Conservation (phyloP, 1,140 invertebrate genomes). For the Gonatopus flavifemur region DNA sequence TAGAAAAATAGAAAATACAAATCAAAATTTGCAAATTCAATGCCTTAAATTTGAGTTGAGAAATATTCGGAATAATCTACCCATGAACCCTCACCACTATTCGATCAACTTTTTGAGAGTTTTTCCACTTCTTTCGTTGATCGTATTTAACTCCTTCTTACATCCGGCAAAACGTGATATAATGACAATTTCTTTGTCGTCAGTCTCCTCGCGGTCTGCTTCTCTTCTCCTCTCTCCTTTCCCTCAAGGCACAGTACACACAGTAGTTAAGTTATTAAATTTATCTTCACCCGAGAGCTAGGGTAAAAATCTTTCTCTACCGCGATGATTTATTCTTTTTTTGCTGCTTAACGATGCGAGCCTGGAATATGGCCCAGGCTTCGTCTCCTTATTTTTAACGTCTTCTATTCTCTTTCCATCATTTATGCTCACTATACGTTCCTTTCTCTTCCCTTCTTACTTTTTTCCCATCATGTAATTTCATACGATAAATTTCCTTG, state of each 20-base stretch:
- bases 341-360: conserved; percentile 53
- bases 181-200: conserved; percentile 17
- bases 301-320: conserved; percentile 44
- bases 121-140: no score
- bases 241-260: conserved; percentile 23
- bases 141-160: no score
- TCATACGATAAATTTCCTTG: conserved; percentile 25
- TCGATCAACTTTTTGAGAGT: no score
- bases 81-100: no score
- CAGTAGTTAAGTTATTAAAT: conserved; percentile 53
- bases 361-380: conserved; percentile 42
- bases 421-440: no score
- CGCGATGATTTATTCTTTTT: conserved; percentile 54
- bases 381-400: conserved; percentile 3
- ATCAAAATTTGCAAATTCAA: no score
- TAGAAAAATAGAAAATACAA: no score
- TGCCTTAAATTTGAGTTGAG: no score
- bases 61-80: no score
- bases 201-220: conserved; percentile 26
- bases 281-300: conserved; percentile 42
- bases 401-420: conserved; percentile 1
- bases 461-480: conserved; percentile 22
- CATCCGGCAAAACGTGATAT: no score
- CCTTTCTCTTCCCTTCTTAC: conserved; percentile 10
- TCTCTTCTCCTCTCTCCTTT: conserved; percentile 18